Conservation (phyloP, 2,888 invertebrate species). For the Megastigmus dorsalis region DNA sequence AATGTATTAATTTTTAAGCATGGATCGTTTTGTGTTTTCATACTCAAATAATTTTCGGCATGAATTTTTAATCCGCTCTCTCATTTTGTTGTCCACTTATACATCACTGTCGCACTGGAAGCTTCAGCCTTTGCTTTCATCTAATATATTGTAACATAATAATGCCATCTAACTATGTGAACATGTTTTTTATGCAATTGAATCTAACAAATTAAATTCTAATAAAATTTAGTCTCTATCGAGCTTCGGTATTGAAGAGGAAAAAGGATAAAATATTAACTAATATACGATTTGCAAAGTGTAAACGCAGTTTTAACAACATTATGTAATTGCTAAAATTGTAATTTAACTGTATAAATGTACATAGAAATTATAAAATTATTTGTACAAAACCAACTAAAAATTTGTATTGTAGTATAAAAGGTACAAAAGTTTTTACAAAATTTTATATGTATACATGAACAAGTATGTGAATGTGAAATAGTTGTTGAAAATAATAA, state of each 20-base stretch:
- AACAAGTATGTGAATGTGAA: constrained; percentile 3
- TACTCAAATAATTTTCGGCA: constrained; percentile 11
- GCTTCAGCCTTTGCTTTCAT: constrained; percentile 54
- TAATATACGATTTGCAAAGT: constrained; percentile 14
- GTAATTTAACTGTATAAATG: constrained; percentile 22
- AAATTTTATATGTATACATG: background rate
- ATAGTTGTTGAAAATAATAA: constrained; percentile 12
- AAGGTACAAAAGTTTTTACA: background rate
- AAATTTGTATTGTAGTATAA: constrained; percentile 19
- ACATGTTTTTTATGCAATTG: constrained; percentile 27
- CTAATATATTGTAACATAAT: constrained; percentile 22
- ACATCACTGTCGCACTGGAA: constrained; percentile 47
- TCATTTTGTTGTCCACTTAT: constrained; percentile 4
- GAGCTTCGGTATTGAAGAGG: constrained; percentile 52
- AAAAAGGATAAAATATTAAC: constrained; percentile 34
- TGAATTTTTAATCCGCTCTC: constrained; percentile 11
- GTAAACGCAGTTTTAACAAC: constrained; percentile 27
- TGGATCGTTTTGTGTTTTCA: background rate
- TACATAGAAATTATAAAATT: constrained; percentile 20
- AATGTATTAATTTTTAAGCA: constrained; percentile 28
- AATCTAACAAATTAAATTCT: constrained; percentile 23
- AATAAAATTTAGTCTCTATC: constrained; percentile 33
- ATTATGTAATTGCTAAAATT: background rate
- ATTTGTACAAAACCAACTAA: constrained; percentile 1
- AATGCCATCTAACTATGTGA: constrained; percentile 31